A percentile compares a stretch with the other conserved stretches of the same genome.
Evolutionary conservation across 1,140 invertebrate species (phyloP).

Genomic region (Drosophila saltans): DNA sequence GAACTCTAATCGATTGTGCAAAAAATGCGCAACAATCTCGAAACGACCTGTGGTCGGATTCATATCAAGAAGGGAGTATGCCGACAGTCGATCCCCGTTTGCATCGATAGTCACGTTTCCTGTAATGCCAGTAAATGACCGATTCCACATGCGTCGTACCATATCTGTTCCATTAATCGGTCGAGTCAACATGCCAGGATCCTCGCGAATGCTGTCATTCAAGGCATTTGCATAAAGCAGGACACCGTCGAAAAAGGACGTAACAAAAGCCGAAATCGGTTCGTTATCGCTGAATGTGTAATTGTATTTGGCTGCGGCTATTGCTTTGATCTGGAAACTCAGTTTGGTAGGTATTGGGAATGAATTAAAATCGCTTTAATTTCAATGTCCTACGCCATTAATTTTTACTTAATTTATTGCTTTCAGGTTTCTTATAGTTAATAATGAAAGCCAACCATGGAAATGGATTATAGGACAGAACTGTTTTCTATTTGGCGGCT

Average conservation of each 20-base stretch:
- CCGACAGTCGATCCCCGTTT: slow-evolving; percentile 95
- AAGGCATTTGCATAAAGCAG: slow-evolving; percentile 95
- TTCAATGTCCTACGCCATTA: no score
- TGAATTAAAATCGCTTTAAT: slow-evolving; percentile 34
- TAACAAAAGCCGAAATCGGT: slow-evolving; percentile 93
- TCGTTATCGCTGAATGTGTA: slow-evolving; percentile 90
- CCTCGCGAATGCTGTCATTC: slow-evolving; percentile 91
- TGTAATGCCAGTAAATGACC: slow-evolving; percentile 92
- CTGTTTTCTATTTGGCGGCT: no score
- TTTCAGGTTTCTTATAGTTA: slow-evolving; percentile 2
- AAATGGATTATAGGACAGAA: background rate
- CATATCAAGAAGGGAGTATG: slow-evolving; percentile 96
- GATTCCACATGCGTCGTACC: slow-evolving; percentile 94
- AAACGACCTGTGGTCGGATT: slow-evolving; percentile 92
- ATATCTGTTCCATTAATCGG: slow-evolving; percentile 87
- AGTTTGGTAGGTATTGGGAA: slow-evolving; percentile 11
- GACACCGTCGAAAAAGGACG: slow-evolving; percentile 97
- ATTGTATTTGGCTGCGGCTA: slow-evolving; percentile 91
- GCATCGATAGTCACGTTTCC: slow-evolving; percentile 95
- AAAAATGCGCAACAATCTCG: slow-evolving; percentile 85
- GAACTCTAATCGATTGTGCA: slow-evolving; percentile 85
- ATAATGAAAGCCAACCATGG: slow-evolving; percentile 25
- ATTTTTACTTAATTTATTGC: no score
- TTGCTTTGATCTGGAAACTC: slow-evolving; percentile 87
- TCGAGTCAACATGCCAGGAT: slow-evolving; percentile 85